Percentiles rank a stretch among this genome's conserved stretches.
These are phyloP conservation scores for Aphelocoma californica DNA, from an alignment of 2,797 vertebrate species.

Conservation along the genomic window DNA sequence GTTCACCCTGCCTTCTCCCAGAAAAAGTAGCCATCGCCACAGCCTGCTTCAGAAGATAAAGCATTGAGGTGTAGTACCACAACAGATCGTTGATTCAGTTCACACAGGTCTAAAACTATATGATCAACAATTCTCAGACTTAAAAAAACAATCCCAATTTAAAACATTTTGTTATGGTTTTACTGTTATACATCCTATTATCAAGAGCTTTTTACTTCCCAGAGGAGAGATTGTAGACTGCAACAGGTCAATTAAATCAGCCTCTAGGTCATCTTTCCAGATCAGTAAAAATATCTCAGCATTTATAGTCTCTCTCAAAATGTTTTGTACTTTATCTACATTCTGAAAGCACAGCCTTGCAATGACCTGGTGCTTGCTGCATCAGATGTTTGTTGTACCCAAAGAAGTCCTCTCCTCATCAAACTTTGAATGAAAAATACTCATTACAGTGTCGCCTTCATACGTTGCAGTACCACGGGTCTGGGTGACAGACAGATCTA, in stretches of 20 bases:
- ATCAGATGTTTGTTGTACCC: not conserved
- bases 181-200: not conserved
- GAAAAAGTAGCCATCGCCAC: not conserved
- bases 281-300: not conserved
- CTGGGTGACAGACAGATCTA: not conserved
- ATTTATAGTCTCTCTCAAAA: not conserved
- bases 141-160: not conserved
- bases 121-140: not conserved
- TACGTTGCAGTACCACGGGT: not conserved
- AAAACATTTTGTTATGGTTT: not conserved
- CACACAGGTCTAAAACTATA: not conserved
- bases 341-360: not conserved
- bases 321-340: not conserved
- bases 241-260: not conserved
- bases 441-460: accelerated
- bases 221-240: not conserved
- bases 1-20: not conserved
- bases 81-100: not conserved
- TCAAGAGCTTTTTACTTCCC: not conserved
- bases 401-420: not conserved
- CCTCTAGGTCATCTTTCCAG: not conserved
- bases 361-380: not conserved
- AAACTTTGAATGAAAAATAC: not conserved
- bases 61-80: not conserved
- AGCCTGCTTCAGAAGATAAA: not conserved